Conservation (phyloP, 2,797 vertebrate genomes). For the Crenichthys baileyi region DNA sequence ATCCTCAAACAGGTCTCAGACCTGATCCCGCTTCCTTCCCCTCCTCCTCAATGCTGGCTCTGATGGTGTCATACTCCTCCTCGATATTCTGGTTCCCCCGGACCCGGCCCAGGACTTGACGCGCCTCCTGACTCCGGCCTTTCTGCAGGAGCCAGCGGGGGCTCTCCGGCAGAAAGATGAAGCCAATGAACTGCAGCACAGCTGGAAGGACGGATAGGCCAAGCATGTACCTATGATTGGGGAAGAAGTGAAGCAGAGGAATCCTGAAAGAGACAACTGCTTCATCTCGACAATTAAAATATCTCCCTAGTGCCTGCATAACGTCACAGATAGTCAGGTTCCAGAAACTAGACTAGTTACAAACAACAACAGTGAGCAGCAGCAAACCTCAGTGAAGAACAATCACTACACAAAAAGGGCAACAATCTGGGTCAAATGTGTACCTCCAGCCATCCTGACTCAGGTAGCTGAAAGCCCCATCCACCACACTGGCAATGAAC, state of each 20-base stretch:
- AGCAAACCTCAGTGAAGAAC: too few species aligned
- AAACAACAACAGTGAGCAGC: too few species aligned
- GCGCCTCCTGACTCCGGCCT: constrained; percentile 87
- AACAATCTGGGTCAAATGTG: neutral
- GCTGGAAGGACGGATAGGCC: constrained; percentile 91
- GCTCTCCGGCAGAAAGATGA: constrained; percentile 95
- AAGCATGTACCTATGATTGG: constrained; percentile 89
- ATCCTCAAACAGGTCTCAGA: constrained; percentile 43
- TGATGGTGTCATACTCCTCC: constrained; percentile 90
- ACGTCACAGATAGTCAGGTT: too few species aligned
- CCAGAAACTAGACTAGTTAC: too few species aligned
- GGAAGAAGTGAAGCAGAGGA: neutral
- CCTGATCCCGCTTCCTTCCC: constrained; percentile 83
- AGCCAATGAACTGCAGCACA: constrained; percentile 91
- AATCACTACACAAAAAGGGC: neutral
- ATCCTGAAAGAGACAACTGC: neutral
- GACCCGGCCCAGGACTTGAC: constrained; percentile 85
- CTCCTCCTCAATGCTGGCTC: constrained; percentile 90
- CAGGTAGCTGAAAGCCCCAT: constrained; percentile 94
- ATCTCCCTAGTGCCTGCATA: neutral
- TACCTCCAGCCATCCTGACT: constrained; percentile 92
- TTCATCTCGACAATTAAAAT: neutral
- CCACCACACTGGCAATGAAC: constrained; percentile 91
- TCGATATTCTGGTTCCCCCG: constrained; percentile 85
- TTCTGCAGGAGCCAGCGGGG: constrained; percentile 97